A percentile compares a stretch with the other conserved stretches of the same genome.
Conservation (phyloP, 92 coral and sea anemone species). For the Porites divaricata region DNA sequence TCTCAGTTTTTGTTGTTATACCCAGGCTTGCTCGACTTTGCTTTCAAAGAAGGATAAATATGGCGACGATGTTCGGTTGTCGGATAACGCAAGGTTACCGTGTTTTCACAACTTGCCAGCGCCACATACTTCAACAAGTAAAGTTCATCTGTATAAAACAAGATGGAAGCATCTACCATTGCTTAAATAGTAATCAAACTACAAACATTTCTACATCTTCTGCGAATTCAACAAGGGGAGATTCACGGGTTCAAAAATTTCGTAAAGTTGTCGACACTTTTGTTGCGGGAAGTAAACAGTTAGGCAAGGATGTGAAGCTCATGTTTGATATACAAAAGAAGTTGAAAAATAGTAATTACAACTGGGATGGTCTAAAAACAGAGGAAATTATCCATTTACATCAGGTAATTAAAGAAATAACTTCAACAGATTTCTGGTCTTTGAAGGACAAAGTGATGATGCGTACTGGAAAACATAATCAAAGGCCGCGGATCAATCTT, state of each 20-base stretch:
- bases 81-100: conserved; percentile 24
- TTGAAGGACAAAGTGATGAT: too few species aligned
- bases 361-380: conserved; percentile 76
- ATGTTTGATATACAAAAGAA: conserved; percentile 83
- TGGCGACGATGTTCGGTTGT: conserved; percentile 8
- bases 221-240: background rate
- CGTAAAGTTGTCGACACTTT: conserved; percentile 74
- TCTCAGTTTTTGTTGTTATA: background rate
- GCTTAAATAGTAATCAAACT: background rate
- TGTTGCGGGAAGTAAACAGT: conserved; percentile 75
- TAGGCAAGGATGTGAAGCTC: conserved; percentile 86
- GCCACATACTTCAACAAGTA: conserved; percentile 9
- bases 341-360: conserved; percentile 68
- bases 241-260: conserved; percentile 61
- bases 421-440: too few species aligned
- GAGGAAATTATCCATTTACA: conserved; percentile 87
- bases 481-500: too few species aligned
- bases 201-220: conserved; percentile 27
- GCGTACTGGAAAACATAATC: too few species aligned
- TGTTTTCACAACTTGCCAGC: background rate
- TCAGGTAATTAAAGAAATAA: conserved; percentile 57
- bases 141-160: background rate
- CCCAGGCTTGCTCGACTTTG: conserved; percentile 12
- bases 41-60: background rate
- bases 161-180: conserved; percentile 13